Conservation (phyloP, 1,140 invertebrate genomes). For the Lepidurus arcticus region DNA sequence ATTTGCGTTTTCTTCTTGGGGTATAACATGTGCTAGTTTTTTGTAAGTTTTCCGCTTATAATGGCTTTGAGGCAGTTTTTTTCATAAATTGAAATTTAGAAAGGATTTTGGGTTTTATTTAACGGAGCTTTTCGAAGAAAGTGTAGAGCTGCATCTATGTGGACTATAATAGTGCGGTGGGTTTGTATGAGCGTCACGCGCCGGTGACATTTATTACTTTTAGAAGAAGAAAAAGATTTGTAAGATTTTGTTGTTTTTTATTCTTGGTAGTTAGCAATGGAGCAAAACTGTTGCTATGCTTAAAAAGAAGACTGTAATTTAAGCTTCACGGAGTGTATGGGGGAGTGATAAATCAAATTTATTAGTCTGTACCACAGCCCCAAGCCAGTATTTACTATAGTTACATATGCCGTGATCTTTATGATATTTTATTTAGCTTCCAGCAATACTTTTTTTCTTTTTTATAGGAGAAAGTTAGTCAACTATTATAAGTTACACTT, state of each 20-base stretch:
- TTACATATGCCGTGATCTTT: neutral
- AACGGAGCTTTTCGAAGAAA: no score
- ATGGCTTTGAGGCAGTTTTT: no score
- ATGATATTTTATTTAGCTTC: neutral
- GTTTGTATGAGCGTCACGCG: no score
- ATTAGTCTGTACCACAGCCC: neutral
- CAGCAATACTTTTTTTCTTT: neutral
- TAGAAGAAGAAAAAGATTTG: neutral
- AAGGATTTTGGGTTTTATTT: no score
- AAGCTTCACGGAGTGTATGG: neutral
- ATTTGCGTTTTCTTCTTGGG: no score
- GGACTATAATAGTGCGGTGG: no score
- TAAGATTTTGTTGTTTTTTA: neutral
- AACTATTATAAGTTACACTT: neutral
- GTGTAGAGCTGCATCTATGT: no score
- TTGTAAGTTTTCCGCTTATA: no score
- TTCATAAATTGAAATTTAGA: no score
- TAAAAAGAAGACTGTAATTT: constrained; percentile 9
- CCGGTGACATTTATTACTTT: no score
- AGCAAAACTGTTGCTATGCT: neutral
- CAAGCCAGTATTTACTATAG: neutral
- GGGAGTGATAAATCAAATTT: constrained; percentile 1
- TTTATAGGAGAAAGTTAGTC: neutral
- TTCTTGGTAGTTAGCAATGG: neutral
- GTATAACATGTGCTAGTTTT: no score